These are phyloP conservation scores for Gadopsis bispinosus DNA, from an alignment of 2,797 vertebrate species.

Conservation along the genomic window DNA sequence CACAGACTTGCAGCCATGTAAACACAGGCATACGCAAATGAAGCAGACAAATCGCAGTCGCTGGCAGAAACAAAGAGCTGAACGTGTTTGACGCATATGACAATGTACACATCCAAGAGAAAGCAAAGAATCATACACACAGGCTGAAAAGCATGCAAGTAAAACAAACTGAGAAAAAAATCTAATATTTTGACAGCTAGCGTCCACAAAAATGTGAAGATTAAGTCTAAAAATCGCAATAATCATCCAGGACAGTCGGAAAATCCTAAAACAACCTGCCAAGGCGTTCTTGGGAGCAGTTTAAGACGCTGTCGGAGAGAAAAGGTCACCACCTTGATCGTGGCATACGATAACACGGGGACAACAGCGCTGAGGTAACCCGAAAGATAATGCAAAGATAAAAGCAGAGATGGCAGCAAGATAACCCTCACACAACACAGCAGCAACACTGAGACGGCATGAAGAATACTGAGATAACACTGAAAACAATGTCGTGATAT, in stretches of 20 bases:
- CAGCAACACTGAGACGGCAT: slow-evolving; percentile 39
- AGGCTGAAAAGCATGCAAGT: slow-evolving; percentile 12
- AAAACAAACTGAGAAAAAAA: slow-evolving; percentile 38
- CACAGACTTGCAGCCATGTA: slow-evolving; percentile 63
- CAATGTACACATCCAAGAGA: slow-evolving; percentile 39
- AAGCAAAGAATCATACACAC: slow-evolving; percentile 5
- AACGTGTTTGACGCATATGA: slow-evolving; percentile 52
- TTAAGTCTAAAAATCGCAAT: slow-evolving; percentile 6
- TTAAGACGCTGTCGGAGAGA: slow-evolving; percentile 47
- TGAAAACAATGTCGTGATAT: slow-evolving; percentile 42
- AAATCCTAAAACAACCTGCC: slow-evolving; percentile 15
- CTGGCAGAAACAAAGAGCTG: slow-evolving; percentile 58
- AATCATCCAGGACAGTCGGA: slow-evolving; percentile 11
- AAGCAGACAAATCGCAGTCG: slow-evolving; percentile 58
- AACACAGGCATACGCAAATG: slow-evolving; percentile 64
- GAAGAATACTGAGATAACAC: slow-evolving; percentile 41
- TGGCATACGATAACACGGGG: slow-evolving; percentile 57
- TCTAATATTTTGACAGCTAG: slow-evolving; percentile 33
- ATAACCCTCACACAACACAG: slow-evolving; percentile 57
- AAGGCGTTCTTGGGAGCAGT: slow-evolving; percentile 35
- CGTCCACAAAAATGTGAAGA: background rate
- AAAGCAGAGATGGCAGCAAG: slow-evolving; percentile 57
- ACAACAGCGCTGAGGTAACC: slow-evolving; percentile 54
- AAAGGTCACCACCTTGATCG: slow-evolving; percentile 71
- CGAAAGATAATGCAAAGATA: slow-evolving; percentile 70